phyloP scores from a whole-genome alignment of 2,113 vertebrate species.

The Neodontobutis hainanensis region DNA sequence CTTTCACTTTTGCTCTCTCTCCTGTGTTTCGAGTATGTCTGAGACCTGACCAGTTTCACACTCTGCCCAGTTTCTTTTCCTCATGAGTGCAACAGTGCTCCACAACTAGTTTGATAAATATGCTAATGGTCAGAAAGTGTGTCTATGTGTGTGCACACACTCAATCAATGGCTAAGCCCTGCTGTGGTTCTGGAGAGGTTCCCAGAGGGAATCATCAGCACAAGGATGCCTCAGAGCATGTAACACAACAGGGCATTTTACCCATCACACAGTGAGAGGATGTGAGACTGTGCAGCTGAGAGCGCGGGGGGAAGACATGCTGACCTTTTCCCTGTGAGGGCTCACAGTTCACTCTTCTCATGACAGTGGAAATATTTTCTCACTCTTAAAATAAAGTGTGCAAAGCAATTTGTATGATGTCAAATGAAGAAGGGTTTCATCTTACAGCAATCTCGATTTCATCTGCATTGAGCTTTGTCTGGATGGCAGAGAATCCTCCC shows the following conservation, averaged over 20 bases:
- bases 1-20: constrained; percentile 46
- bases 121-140: constrained; percentile 44
- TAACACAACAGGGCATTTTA: constrained; percentile 68
- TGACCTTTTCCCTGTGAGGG: constrained; percentile 50
- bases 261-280: constrained; percentile 46
- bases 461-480: constrained; percentile 91
- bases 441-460: constrained; percentile 97
- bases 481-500: constrained; percentile 95
- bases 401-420: background rate
- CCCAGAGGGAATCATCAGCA: constrained; percentile 58
- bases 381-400: background rate
- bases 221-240: constrained; percentile 66
- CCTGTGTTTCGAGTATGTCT: constrained; percentile 10
- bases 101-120: constrained; percentile 48
- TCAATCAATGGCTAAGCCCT: constrained; percentile 50
- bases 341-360: background rate
- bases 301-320: constrained; percentile 30
- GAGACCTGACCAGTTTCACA: constrained; percentile 29
- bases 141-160: background rate
- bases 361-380: constrained; percentile 13
- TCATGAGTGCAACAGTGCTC: constrained; percentile 16
- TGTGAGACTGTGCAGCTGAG: constrained; percentile 53
- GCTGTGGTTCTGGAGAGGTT: constrained; percentile 62
- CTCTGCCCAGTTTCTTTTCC: constrained; percentile 23
- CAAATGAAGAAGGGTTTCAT: background rate